These are phyloP conservation scores for Habropoda laboriosa DNA, from an alignment of 1,140 invertebrate species.

Conservation along the genomic window DNA sequence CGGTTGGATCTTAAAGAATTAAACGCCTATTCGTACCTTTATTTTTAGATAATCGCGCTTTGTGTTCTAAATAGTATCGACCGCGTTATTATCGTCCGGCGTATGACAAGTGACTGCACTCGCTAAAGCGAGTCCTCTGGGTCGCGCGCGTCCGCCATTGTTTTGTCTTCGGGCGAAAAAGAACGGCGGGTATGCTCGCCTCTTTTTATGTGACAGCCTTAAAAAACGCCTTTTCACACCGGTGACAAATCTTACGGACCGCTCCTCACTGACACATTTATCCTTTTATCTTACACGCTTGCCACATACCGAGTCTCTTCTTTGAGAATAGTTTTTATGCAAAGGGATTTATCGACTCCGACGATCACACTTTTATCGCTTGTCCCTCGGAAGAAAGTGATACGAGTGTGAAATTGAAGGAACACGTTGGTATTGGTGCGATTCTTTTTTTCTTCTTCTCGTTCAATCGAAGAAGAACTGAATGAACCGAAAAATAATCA, in stretches of 20 bases:
- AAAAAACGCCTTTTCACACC: background rate
- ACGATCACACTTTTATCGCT: background rate
- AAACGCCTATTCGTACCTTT: too few species aligned
- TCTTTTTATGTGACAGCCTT: background rate
- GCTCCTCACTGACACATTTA: conserved; percentile 7
- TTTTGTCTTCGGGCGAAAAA: conserved; percentile 11
- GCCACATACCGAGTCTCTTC: background rate
- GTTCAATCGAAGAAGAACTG: too few species aligned
- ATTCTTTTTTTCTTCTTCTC: too few species aligned
- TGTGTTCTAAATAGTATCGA: too few species aligned
- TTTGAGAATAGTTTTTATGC: background rate
- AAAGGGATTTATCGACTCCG: background rate
- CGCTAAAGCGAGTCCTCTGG: too few species aligned
- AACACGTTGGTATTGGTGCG: too few species aligned
- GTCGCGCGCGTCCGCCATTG: background rate
- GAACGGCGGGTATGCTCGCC: background rate
- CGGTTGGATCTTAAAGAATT: too few species aligned
- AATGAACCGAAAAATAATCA: too few species aligned
- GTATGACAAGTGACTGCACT: too few species aligned
- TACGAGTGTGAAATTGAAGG: too few species aligned
- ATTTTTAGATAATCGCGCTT: too few species aligned
- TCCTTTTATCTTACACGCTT: background rate
- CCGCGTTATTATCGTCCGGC: too few species aligned
- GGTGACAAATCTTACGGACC: conserved; percentile 19
- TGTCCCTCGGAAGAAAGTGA: background rate